These are phyloP conservation scores for Micromys minutus DNA, from an alignment of 2,113 vertebrate species.

Conservation along the genomic window DNA sequence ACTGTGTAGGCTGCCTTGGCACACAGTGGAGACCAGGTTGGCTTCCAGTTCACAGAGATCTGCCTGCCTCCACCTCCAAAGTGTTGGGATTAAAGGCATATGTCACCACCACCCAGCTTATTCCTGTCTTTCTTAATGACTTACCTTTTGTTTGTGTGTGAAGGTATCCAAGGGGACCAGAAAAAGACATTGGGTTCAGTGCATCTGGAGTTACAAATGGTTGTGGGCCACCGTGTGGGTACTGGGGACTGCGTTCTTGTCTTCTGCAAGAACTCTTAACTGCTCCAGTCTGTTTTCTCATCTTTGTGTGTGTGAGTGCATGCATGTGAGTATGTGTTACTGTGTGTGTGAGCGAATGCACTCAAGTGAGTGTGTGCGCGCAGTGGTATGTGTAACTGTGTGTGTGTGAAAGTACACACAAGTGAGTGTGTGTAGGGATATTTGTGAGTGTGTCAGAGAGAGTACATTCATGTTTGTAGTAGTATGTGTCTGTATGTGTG, in stretches of 20 bases:
- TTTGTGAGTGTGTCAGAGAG: not conserved
- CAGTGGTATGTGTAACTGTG: no score
- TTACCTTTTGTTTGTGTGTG: not conserved
- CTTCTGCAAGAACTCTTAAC: not conserved
- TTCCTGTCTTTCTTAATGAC: not conserved
- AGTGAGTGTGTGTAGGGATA: not conserved
- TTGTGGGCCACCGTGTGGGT: not conserved
- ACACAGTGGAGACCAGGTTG: not conserved
- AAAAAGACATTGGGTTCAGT: not conserved
- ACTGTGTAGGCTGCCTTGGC: not conserved
- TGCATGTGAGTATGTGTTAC: no score
- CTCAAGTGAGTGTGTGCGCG: not conserved
- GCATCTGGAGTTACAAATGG: not conserved
- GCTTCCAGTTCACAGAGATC: not conserved
- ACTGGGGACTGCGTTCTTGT: not conserved
- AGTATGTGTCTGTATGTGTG: not conserved
- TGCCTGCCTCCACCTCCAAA: not conserved
- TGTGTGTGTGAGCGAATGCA: not conserved
- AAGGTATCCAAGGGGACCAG: not conserved
- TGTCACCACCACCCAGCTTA: not conserved
- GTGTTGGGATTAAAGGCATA: not conserved
- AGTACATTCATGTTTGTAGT: not conserved
- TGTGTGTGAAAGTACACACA: not conserved
- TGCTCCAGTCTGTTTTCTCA: not conserved
- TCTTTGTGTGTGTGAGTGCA: not conserved